phyloP scores from a whole-genome alignment of 1,140 invertebrate species.

The Ctenoplectra terminalis region DNA sequence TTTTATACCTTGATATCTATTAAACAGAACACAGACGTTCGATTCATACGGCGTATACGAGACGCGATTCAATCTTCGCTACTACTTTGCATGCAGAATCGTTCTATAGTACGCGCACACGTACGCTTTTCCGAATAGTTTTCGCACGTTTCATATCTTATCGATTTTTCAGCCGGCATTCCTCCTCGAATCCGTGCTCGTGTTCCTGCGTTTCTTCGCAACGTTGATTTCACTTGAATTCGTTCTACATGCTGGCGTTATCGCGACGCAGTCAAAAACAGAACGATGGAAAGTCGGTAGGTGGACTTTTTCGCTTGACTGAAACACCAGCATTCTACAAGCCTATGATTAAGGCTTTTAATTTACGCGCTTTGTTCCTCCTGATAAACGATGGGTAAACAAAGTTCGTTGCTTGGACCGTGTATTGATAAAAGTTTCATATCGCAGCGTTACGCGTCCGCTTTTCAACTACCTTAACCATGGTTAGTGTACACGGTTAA shows the following conservation, averaged over 20 bases:
- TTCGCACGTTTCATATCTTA: not conserved
- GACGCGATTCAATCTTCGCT: not conserved
- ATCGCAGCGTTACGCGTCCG: not conserved
- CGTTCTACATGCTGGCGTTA: not conserved
- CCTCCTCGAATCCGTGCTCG: not conserved
- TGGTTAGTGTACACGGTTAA: conserved; percentile 5
- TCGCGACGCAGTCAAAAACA: conserved; percentile 4
- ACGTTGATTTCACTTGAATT: conserved; percentile 9
- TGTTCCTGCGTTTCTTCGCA: not conserved
- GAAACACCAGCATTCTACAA: not conserved
- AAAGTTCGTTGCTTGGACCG: not conserved
- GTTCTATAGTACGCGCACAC: not conserved
- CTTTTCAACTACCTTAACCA: not conserved
- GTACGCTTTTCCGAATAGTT: not conserved
- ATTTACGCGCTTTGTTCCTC: conserved; percentile 32
- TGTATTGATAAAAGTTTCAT: conserved; percentile 45
- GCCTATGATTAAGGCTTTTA: conserved; percentile 38
- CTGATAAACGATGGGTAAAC: conserved; percentile 35
- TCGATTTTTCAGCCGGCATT: not conserved
- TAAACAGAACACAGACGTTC: not conserved
- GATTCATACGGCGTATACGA: not conserved
- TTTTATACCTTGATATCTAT: not conserved
- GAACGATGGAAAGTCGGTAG: not conserved
- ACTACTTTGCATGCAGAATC: conserved; percentile 1
- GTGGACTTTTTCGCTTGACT: not conserved